Evolutionary conservation across 1,140 invertebrate species (phyloP).

Genomic region (Caenorhabditis elegans): DNA sequence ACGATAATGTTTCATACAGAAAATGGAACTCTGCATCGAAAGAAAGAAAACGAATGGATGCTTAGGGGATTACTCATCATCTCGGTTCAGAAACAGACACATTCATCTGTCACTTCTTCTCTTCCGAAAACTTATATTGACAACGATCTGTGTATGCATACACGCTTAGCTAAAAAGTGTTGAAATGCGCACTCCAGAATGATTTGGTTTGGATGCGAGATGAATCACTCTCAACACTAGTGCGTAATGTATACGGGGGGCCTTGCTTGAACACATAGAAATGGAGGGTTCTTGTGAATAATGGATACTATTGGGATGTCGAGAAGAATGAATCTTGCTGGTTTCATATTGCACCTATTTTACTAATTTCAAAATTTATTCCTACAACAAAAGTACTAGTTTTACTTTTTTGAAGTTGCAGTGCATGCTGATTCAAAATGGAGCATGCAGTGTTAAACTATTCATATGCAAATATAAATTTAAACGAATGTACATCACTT

Average conservation of each 20-base stretch:
- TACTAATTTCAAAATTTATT: background rate
- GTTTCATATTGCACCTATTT: background rate
- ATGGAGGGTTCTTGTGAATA: background rate
- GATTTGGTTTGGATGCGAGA: background rate
- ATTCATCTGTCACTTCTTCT: background rate
- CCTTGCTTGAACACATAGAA: background rate
- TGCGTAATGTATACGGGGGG: background rate
- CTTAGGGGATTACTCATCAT: conserved; percentile 28
- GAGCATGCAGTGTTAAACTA: background rate
- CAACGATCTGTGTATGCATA: conserved; percentile 6
- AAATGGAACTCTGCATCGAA: background rate
- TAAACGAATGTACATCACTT: too few species aligned
- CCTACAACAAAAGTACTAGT: too few species aligned
- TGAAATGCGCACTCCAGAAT: background rate
- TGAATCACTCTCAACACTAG: conserved; percentile 17
- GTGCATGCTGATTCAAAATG: too few species aligned
- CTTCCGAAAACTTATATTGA: background rate
- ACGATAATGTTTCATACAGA: background rate
- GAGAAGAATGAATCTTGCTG: background rate
- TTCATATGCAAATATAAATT: conserved; percentile 26
- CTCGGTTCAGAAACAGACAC: background rate
- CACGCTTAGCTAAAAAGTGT: conserved; percentile 13
- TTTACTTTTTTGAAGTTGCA: too few species aligned
- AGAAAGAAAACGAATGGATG: background rate
- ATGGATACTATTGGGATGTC: background rate